Percentiles rank a stretch among this genome's conserved stretches.
These are phyloP conservation scores for Scotopteryx bipunctaria DNA, from an alignment of 2,888 invertebrate species.

Conservation along the genomic window DNA sequence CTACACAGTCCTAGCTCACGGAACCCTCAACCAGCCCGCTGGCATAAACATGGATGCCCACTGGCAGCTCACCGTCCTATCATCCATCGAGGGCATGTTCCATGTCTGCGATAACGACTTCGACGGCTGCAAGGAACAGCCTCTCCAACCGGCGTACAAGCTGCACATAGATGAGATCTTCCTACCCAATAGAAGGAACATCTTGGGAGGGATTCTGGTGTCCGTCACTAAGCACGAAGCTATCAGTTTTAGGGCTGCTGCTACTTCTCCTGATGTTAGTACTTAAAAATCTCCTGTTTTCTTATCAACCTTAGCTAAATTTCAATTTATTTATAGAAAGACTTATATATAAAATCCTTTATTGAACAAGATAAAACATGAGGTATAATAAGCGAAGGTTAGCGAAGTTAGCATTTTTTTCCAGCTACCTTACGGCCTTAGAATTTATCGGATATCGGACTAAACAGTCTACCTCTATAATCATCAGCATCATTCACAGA, in stretches of 20 bases:
- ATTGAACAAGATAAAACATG: too few species aligned
- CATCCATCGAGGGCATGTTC: slow-evolving; percentile 54
- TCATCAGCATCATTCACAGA: too few species aligned
- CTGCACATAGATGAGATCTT: slow-evolving; percentile 68
- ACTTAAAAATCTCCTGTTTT: not conserved
- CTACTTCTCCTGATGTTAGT: slow-evolving; percentile 59
- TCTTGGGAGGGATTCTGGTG: slow-evolving; percentile 67
- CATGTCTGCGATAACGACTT: slow-evolving; percentile 66
- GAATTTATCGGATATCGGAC: too few species aligned
- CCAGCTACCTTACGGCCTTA: too few species aligned
- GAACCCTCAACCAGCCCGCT: slow-evolving; percentile 45
- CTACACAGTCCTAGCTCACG: slow-evolving; percentile 68
- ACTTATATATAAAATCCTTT: too few species aligned
- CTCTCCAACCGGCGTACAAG: slow-evolving; percentile 52
- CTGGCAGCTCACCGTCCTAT: slow-evolving; percentile 68
- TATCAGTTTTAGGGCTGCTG: slow-evolving; percentile 62
- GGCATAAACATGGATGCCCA: slow-evolving; percentile 49
- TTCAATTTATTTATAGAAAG: too few species aligned
- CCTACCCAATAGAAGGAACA: slow-evolving; percentile 68
- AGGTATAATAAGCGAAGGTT: too few species aligned
- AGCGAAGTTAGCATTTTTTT: too few species aligned
- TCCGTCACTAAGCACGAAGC: slow-evolving; percentile 58
- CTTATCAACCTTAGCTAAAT: too few species aligned
- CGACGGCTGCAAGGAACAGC: slow-evolving; percentile 49
- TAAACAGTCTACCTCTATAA: too few species aligned